Base-by-base conservation (phyloP, 1,140 invertebrate species). In the Vanessa atalanta region DNA sequence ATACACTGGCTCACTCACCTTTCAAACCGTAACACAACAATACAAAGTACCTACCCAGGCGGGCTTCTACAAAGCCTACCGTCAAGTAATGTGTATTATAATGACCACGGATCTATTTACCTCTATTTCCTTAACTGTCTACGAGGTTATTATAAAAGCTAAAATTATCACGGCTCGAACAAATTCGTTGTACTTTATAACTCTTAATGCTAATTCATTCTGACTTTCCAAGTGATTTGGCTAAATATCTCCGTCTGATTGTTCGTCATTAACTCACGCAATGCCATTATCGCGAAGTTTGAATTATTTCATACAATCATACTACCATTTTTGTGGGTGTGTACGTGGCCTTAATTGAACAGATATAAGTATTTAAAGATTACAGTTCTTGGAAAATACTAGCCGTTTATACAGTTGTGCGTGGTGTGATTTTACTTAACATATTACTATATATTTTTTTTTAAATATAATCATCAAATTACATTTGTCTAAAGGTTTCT, bases 331-430 rank as follows among this genome's bases (percentile, higher is more conserved):
- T 26, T 50, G 53, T 47, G 31, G 37, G 66, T 57, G 31, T 65
- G 70, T 14, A 53, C 61, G 31, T 63, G 70, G 50, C 70, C 70
- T 72, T 72, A 72, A 72, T 72, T 72, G 63, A 67, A 53, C 51
- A 37, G 31, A 67, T 55, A n/a, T 55, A 26, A 60, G 26, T 60
- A n/a, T 61, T 61, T 61, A 61, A 61, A 61, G 23, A 61, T 61
- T n/a, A 61, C 31, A 37, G 31, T 61, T 61, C 23, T 61, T 16
- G 57, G 57, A 61, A 37, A 11, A 13, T 61, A 61, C 15, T 61
- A 61, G 15, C 23, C 11, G 8, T 60, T 61, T 61, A 23, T 57
- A 57, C 23, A 57, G 9, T 13, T 9, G 15, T 55, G 7, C 8
- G 6, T 43, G 0, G 0, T 7, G 31, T 37, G 31, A 7, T 43